Evolutionary conservation across 1,140 invertebrate genomes (phyloP).

Genomic region (Lordiphosa clarofinis): DNA sequence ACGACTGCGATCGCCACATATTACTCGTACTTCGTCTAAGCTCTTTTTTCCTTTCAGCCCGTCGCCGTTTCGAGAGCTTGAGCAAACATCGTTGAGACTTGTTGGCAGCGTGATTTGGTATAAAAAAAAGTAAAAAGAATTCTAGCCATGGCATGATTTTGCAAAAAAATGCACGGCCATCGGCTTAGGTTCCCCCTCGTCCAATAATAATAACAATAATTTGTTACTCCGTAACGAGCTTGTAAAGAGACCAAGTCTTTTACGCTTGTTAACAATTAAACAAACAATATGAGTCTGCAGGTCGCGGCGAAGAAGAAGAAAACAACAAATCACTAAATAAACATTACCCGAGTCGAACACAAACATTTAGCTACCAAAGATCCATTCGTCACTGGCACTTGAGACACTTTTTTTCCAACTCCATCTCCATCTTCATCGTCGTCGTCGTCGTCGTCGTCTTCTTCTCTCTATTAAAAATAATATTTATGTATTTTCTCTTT

Average conservation of each 20-base stretch:
- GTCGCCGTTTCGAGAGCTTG: slow-evolving; percentile 45
- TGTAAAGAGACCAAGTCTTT: slow-evolving; percentile 42
- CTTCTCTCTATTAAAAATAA: slow-evolving; percentile 38
- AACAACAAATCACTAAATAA: slow-evolving; percentile 73
- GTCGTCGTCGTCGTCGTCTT: slow-evolving; percentile 3
- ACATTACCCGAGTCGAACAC: slow-evolving; percentile 51
- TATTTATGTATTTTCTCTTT: slow-evolving; percentile 70
- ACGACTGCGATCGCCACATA: slow-evolving; percentile 28
- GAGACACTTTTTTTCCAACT: slow-evolving; percentile 53
- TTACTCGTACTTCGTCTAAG: slow-evolving; percentile 9
- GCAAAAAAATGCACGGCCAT: slow-evolving; percentile 40
- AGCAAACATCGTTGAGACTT: slow-evolving; percentile 72
- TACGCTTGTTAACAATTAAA: slow-evolving; percentile 76
- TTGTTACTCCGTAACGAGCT: slow-evolving; percentile 69
- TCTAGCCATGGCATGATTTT: slow-evolving; percentile 43
- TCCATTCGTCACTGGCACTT: slow-evolving; percentile 65
- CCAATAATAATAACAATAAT: slow-evolving; percentile 62
- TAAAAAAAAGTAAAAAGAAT: slow-evolving; percentile 44
- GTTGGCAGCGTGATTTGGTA: slow-evolving; percentile 74
- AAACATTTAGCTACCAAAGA: slow-evolving; percentile 43
- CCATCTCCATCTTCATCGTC: neutral
- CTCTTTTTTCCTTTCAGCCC: slow-evolving; percentile 7
- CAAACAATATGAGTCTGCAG: slow-evolving; percentile 74
- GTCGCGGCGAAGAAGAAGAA: slow-evolving; percentile 6
- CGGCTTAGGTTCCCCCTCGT: slow-evolving; percentile 25